Evolutionary conservation across 2,888 invertebrate species (phyloP).

Genomic region (Napeogenes sylphis): DNA sequence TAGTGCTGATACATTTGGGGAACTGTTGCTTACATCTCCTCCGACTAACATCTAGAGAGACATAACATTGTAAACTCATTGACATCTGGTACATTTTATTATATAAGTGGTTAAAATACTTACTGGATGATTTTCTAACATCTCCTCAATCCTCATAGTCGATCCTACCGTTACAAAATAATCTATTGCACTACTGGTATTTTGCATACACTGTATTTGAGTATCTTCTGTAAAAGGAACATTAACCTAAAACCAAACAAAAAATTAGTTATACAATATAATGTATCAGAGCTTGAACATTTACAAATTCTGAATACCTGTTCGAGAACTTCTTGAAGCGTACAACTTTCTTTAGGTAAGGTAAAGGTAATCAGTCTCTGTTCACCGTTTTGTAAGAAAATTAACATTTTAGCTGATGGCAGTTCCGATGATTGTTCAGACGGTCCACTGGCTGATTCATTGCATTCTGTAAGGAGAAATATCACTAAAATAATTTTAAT

Average conservation of each 20-base stretch:
- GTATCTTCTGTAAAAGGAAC: slow-evolving; percentile 84
- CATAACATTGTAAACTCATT: slow-evolving; percentile 6
- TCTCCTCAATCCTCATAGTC: slow-evolving; percentile 70
- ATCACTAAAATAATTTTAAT: slow-evolving; percentile 7
- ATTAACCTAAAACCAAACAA: slow-evolving; percentile 72
- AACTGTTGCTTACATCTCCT: slow-evolving; percentile 65
- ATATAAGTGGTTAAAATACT: slow-evolving; percentile 33
- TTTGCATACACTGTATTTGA: slow-evolving; percentile 85
- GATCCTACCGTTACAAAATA: slow-evolving; percentile 86
- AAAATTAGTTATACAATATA: not conserved
- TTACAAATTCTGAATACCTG: slow-evolving; percentile 72
- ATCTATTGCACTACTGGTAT: slow-evolving; percentile 85
- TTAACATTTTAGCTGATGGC: slow-evolving; percentile 87
- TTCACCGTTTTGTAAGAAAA: slow-evolving; percentile 86
- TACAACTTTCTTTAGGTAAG: slow-evolving; percentile 88
- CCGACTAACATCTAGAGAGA: slow-evolving; percentile 65
- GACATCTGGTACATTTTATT: slow-evolving; percentile 5
- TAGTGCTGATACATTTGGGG: slow-evolving; percentile 59
- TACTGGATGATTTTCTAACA: slow-evolving; percentile 73
- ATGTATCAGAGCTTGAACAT: slow-evolving; percentile 10
- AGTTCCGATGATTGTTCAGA: slow-evolving; percentile 74
- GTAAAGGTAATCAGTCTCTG: slow-evolving; percentile 90
- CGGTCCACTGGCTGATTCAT: slow-evolving; percentile 53
- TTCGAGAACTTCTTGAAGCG: slow-evolving; percentile 88
- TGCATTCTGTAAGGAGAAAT: slow-evolving; percentile 53